Conservation (phyloP, 2,113 vertebrate genomes). For the Passer domesticus region DNA sequence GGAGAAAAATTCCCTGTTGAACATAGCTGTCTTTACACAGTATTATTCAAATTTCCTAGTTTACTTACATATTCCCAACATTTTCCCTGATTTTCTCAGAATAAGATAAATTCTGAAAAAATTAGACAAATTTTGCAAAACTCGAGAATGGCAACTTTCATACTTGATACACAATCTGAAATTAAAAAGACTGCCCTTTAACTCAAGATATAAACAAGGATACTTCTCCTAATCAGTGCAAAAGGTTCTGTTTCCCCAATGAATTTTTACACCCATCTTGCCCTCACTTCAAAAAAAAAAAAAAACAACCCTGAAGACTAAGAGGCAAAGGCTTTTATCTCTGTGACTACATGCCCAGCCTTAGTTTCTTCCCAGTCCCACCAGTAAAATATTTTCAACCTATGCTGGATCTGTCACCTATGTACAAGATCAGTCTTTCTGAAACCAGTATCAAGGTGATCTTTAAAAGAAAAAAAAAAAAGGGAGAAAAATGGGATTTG, state of each 20-base stretch:
- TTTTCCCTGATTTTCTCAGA: background rate
- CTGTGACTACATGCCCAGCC: background rate
- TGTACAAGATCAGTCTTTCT: background rate
- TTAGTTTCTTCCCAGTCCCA: background rate
- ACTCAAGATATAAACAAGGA: background rate
- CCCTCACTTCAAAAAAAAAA: accelerated
- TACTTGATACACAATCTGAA: background rate
- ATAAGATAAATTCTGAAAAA: background rate
- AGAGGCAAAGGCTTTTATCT: background rate
- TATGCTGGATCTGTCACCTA: background rate
- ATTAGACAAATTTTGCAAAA: background rate
- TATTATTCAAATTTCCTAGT: background rate
- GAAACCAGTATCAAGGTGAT: background rate
- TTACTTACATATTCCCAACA: background rate
- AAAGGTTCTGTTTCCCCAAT: background rate
- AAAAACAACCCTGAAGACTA: background rate
- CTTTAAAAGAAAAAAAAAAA: background rate
- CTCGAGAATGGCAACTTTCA: background rate
- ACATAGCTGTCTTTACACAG: background rate
- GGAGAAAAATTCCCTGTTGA: background rate
- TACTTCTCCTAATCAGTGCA: background rate
- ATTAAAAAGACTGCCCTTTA: background rate
- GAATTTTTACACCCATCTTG: background rate
- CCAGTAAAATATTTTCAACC: background rate
- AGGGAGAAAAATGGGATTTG: background rate